These are phyloP conservation scores for Thripadectes ignobilis DNA, from an alignment of 2,797 vertebrate genomes.

Conservation along the genomic window DNA sequence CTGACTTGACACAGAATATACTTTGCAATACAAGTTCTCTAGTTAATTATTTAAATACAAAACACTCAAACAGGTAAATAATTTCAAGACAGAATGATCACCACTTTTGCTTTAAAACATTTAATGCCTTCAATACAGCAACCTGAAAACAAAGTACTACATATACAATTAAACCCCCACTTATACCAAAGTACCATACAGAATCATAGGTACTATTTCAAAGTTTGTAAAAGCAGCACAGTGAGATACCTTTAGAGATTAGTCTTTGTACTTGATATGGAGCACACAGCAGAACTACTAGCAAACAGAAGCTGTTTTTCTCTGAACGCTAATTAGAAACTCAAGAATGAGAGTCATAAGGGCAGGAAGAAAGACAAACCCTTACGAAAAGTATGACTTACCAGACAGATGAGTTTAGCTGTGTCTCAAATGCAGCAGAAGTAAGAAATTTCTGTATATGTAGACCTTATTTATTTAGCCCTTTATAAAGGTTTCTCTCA, in stretches of 20 bases:
- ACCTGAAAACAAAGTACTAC: not conserved
- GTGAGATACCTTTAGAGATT: not conserved
- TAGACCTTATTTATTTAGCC: conserved; percentile 71
- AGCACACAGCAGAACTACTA: not conserved
- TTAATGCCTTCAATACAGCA: not conserved
- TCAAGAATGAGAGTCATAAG: not conserved
- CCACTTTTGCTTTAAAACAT: not conserved
- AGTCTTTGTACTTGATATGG: not conserved
- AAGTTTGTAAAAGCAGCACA: not conserved
- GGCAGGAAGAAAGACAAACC: conserved; percentile 34
- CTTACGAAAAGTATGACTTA: conserved; percentile 60
- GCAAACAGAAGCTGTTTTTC: not conserved
- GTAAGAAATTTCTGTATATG: conserved; percentile 63
- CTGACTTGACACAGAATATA: not conserved
- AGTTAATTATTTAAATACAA: not conserved
- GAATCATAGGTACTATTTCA: not conserved
- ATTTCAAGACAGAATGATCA: not conserved
- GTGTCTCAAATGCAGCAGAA: conserved; percentile 60
- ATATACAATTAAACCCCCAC: not conserved
- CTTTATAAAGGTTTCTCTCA: conserved; percentile 70
- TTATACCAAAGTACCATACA: not conserved
- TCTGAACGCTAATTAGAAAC: not conserved
- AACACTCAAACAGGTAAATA: not conserved
- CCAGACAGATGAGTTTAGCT: conserved; percentile 47
- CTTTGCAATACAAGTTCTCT: not conserved